These are phyloP conservation scores for Euzophera pinguis DNA, from an alignment of 2,888 invertebrate species.

Conservation along the genomic window DNA sequence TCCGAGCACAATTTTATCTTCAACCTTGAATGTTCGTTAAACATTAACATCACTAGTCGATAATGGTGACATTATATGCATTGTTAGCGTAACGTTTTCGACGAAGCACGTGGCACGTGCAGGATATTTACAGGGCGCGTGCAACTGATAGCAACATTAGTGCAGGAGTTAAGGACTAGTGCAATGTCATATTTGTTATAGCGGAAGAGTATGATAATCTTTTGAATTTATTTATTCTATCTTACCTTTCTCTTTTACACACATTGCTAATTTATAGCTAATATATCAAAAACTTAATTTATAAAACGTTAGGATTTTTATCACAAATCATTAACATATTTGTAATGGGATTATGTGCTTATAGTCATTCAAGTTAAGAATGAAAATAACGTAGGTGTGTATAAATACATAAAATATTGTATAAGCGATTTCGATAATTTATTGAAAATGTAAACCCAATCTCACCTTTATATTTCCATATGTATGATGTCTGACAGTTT, in stretches of 20 bases:
- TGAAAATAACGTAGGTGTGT: no score
- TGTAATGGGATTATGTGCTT: no score
- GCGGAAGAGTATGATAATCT: slow-evolving; percentile 40
- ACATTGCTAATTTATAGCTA: no score
- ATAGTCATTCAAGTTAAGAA: no score
- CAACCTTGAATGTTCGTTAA: background rate
- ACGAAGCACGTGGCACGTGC: slow-evolving; percentile 56
- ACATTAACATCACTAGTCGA: background rate
- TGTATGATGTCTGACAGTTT: slow-evolving; percentile 84
- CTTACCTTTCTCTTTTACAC: background rate
- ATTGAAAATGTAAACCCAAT: slow-evolving; percentile 41
- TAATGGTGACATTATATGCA: slow-evolving; percentile 13
- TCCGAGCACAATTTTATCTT: no score
- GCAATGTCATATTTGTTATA: slow-evolving; percentile 51
- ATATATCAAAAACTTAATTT: no score
- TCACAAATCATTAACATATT: no score
- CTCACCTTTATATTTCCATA: slow-evolving; percentile 85
- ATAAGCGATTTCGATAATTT: background rate
- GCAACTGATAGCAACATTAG: slow-evolving; percentile 61
- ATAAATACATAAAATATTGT: background rate
- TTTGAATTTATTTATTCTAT: background rate
- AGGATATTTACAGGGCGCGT: slow-evolving; percentile 67
- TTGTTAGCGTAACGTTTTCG: slow-evolving; percentile 26
- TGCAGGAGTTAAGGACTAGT: slow-evolving; percentile 63
- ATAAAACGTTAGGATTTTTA: no score